Evolutionary conservation across 2,888 invertebrate species (phyloP), one percentile per base, ranked within the genome.

Genomic region (Yponomeuta sedellus): DNA sequence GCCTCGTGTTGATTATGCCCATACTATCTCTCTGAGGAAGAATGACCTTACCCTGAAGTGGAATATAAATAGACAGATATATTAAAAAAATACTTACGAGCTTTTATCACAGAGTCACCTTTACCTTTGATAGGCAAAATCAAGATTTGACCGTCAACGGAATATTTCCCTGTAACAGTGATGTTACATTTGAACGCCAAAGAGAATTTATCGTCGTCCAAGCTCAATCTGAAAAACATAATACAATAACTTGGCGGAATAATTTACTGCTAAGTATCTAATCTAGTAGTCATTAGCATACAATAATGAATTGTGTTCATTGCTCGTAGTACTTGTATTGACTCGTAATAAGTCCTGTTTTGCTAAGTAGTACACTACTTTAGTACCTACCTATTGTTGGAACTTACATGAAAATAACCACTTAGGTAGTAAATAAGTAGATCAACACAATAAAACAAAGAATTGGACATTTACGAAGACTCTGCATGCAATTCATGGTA

Each of bases 111-210:
- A 1, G 91, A 86, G 69, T 89, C 86, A 10, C 92, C 92, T 1
- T 86, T 76, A 44, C 92, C 92, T 70, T 81, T 70, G 61, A 92
- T 91, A 0, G 92, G 92, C n/a, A 92, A 76, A 66, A 92, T 86
- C 0, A 92, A 77, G 59, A 92, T 86, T 70, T 82, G 81, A 1
- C 92, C 92, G 64, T 89, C 88, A 0, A 90, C 80, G 8, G 78
- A 82, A 73, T 92, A 92, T 56, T 89, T 78, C 2, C 91, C 90
- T 1, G 75, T 82, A 68, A 92, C 76, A 63, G 78, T 84, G 61
- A 92, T 68, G 72, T 88, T 81, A 12, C 79, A 78, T 68, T 85
- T 83, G 71, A 88, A 80, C 25, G 73, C 73, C 20, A 91, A 68
- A 2, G 73, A 72, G 69, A 90, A 86, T 5, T 69, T 72, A 62